Conservation (phyloP, 2,113 vertebrate genomes). For the Arizona elegans region DNA sequence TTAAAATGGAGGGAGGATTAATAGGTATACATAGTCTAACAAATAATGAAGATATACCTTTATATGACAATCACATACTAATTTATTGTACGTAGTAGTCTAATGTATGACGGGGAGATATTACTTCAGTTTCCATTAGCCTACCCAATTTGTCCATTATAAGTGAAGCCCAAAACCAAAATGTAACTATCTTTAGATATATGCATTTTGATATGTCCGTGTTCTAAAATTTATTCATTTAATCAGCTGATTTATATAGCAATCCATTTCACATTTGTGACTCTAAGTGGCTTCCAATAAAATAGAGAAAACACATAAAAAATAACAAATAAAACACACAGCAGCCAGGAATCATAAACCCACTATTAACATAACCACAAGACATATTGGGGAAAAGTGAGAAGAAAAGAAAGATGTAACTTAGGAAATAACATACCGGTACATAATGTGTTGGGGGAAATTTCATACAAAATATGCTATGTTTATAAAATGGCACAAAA, state of each 20-base stretch:
- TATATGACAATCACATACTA: not conserved
- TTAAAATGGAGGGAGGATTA: not conserved
- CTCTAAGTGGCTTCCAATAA: not conserved
- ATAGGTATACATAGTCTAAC: not conserved
- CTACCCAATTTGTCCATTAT: not conserved
- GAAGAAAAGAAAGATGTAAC: not conserved
- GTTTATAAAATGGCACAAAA: not conserved
- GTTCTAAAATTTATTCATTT: not conserved
- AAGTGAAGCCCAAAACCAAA: not conserved
- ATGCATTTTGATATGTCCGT: not conserved
- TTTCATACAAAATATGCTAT: not conserved
- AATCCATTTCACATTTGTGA: not conserved
- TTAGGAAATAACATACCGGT: not conserved
- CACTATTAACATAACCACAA: not conserved
- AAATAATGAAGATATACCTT: not conserved
- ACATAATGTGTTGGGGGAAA: not conserved
- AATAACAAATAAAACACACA: not conserved
- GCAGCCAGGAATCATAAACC: not conserved
- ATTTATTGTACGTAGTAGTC: not conserved
- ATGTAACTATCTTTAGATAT: not conserved
- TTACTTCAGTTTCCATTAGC: not conserved
- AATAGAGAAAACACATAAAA: not conserved
- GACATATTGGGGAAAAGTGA: not conserved
- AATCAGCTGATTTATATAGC: not conserved
- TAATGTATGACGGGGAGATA: not conserved